Evolutionary conservation across 1,140 invertebrate genomes (phyloP), one percentile per base, ranked within the genome.

Genomic region (Epicauta chinensis): DNA sequence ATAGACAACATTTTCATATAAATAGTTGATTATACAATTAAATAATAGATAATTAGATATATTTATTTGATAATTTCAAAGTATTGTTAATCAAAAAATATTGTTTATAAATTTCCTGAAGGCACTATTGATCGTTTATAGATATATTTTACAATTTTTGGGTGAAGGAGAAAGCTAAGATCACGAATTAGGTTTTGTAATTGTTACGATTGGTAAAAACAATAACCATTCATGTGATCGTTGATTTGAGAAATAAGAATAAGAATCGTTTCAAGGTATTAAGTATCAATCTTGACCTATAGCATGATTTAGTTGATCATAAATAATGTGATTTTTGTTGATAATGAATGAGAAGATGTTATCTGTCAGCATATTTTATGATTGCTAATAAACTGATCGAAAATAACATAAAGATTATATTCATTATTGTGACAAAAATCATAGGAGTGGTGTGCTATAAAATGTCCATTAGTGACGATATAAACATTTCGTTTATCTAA

Each of bases 341-440:
- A 23, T 37, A 47, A 37, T 47, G 45, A 47, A 47, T 47, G 45
- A 34, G 38, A 47, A 38, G 10, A 12, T 37, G 38, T 47, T 47
- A 47, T 37, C 45, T 47, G 45, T 47, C 45, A 47, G 17, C 23
- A 37, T 37, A 47, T 47, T 47, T 47, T 47, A 47, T 47, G 45
- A 37, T 17, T 37, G 35, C 45, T 47, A 47, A 47, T 47, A 47
- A 47, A 47, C 45, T 35, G 45, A 47, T 47, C 45, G 45, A 47
- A 47, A 47, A 47, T 47, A 47, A 37, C 45, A 47, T 37, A 47
- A 47, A 47, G 45, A 47, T 47, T 47, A 47, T 47, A 47, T 47
- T 47, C 34, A 47, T 47, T 47, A 37, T 36, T 47, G 44, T 38
- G 32, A 38, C 34, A 47, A 47, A 47, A 47, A 47, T 47, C 45